Percentiles rank a stretch among this genome's conserved stretches.
These are phyloP conservation scores for Kryptolebias marmoratus DNA, from an alignment of 2,113 vertebrate species.

Conservation along the genomic window DNA sequence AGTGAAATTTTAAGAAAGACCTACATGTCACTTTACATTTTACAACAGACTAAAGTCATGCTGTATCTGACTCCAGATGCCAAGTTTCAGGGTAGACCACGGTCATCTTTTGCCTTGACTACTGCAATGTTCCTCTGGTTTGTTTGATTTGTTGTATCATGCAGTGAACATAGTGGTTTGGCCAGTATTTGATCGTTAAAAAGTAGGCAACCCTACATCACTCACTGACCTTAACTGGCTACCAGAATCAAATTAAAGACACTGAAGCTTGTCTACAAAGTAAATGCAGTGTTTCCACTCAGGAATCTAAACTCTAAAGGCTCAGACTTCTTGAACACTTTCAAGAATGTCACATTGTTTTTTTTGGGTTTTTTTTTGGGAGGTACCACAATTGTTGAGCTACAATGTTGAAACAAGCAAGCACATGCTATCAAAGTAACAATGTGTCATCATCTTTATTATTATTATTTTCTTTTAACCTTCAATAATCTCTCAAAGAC, in stretches of 20 bases:
- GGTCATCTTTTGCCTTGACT: neutral
- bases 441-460: too few species aligned
- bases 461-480: too few species aligned
- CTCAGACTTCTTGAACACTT: neutral
- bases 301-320: neutral
- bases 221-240: neutral
- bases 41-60: neutral
- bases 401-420: too few species aligned
- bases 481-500: too few species aligned
- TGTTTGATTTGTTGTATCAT: too few species aligned
- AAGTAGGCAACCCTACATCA: neutral
- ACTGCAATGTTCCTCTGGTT: neutral
- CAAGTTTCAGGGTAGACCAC: neutral
- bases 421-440: too few species aligned
- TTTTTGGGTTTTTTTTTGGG: too few species aligned
- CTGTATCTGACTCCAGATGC: neutral
- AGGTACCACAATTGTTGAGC: too few species aligned
- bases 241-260: neutral
- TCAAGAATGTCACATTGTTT: neutral
- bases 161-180: too few species aligned
- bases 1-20: neutral
- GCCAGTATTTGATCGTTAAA: too few species aligned
- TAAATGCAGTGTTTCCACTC: neutral
- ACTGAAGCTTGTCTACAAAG: neutral
- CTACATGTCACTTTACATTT: neutral